Evolutionary conservation across 2,888 invertebrate species (phyloP).

Genomic region (Sinelater perroti): DNA sequence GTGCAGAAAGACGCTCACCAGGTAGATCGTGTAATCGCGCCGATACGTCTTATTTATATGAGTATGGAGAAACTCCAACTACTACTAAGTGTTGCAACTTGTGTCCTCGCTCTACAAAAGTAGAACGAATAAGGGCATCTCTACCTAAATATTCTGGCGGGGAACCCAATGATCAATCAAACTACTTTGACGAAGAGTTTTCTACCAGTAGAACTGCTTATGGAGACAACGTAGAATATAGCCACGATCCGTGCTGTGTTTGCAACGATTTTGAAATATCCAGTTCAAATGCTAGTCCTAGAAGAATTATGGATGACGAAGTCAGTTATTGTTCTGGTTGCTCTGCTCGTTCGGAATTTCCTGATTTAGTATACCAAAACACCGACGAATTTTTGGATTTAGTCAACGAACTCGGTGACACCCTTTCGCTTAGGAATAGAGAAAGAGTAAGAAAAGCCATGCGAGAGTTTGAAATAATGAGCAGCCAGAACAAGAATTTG

Average conservation of each 20-base stretch:
- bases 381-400: conserved; percentile 56
- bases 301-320: conserved; percentile 33
- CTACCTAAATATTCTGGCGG: neutral
- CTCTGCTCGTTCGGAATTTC: conserved; percentile 37
- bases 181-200: too few species aligned
- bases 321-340: conserved; percentile 41
- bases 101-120: too few species aligned
- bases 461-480: conserved; percentile 56
- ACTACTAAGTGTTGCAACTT: neutral
- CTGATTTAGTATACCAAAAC: conserved; percentile 56
- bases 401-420: conserved; percentile 57
- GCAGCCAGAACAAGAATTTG: conserved; percentile 55
- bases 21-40: neutral
- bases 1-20: neutral
- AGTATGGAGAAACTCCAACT: too few species aligned
- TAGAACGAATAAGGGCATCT: neutral
- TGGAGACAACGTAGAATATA: neutral
- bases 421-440: conserved; percentile 54
- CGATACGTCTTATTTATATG: neutral
- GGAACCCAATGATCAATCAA: neutral
- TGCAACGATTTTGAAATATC: conserved; percentile 13
- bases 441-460: conserved; percentile 55
- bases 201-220: too few species aligned
- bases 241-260: neutral
- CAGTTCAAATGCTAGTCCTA: neutral